A percentile compares a stretch with the other conserved stretches of the same genome.
These are phyloP conservation scores for Diarsia mendica DNA, from an alignment of 2,888 invertebrate genomes.

Conservation along the genomic window DNA sequence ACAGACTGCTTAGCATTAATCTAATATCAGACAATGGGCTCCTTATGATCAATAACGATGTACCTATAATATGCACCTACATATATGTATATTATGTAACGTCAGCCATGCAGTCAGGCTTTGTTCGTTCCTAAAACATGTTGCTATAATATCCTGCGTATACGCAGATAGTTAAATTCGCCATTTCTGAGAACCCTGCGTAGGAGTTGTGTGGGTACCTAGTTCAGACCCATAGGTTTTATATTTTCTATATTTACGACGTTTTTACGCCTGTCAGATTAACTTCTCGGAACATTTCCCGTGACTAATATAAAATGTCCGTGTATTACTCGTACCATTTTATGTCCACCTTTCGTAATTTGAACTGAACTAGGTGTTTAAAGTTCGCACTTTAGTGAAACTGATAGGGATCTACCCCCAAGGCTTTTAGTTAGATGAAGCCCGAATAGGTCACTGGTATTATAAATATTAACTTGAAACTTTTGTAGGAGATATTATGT, in stretches of 20 bases:
- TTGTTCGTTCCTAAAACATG: conserved; percentile 26
- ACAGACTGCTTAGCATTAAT: conserved; percentile 31
- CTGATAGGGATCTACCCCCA: conserved; percentile 58
- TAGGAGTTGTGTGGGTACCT: conserved; percentile 62
- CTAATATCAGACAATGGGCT: conserved; percentile 43
- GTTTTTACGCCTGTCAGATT: conserved; percentile 66
- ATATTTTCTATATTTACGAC: conserved; percentile 66
- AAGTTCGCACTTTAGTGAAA: conserved; percentile 40
- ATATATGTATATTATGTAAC: not conserved
- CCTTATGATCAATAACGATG: conserved; percentile 39
- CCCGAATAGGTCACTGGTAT: conserved; percentile 32
- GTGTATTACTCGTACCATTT: conserved; percentile 47
- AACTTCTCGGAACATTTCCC: conserved; percentile 59
- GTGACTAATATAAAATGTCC: conserved; percentile 54
- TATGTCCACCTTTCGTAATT: conserved; percentile 50
- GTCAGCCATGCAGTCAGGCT: conserved; percentile 29
- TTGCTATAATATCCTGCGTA: conserved; percentile 26
- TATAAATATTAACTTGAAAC: conserved; percentile 50
- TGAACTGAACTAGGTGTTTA: conserved; percentile 49
- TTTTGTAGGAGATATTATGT: conserved; percentile 27
- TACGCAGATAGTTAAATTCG: conserved; percentile 68
- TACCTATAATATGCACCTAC: not conserved
- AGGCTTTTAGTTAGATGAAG: conserved; percentile 38
- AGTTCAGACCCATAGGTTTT: conserved; percentile 52
- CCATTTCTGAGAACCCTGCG: conserved; percentile 64